phyloP scores from a whole-genome alignment of 2,113 vertebrate genomes.

The Anhinga rufa region DNA sequence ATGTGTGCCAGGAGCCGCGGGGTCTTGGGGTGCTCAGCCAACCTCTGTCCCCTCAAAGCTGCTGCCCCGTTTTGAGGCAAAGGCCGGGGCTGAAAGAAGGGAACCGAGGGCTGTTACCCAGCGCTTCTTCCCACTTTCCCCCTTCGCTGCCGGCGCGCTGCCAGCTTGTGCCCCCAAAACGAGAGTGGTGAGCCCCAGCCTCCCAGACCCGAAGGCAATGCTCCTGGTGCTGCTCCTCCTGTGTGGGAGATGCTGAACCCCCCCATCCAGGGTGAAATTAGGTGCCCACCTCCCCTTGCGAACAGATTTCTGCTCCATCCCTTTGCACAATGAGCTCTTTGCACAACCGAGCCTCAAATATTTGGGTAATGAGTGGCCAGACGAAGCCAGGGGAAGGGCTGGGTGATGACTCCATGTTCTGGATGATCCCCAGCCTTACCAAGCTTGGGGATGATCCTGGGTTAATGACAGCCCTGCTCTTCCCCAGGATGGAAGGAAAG shows the following conservation, averaged over 20 bases:
- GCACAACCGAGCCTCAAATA: not conserved
- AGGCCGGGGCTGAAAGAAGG: not conserved
- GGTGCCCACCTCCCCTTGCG: not conserved
- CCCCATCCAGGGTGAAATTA: not conserved
- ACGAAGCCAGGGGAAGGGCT: not conserved
- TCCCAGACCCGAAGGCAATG: not conserved
- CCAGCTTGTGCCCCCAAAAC: not conserved
- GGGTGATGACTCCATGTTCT: not conserved
- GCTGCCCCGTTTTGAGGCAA: not conserved
- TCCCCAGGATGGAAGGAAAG: not conserved
- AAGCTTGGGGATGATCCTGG: not conserved
- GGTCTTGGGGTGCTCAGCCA: rapidly evolving
- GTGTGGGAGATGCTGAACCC: rapidly evolving
- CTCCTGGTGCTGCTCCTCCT: not conserved
- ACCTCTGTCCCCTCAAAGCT: not conserved
- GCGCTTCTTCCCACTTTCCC: not conserved
- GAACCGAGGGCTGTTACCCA: not conserved
- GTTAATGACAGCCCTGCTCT: not conserved
- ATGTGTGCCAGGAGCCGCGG: rapidly evolving
- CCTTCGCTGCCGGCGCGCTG: not conserved
- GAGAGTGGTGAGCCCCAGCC: rapidly evolving
- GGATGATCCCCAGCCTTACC: not conserved
- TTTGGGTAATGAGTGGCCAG: not conserved
- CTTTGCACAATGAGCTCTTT: not conserved
- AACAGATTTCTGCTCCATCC: not conserved